Evolutionary conservation across 2,888 invertebrate species (phyloP).

Genomic region (Cataglyphis altisquamis): DNA sequence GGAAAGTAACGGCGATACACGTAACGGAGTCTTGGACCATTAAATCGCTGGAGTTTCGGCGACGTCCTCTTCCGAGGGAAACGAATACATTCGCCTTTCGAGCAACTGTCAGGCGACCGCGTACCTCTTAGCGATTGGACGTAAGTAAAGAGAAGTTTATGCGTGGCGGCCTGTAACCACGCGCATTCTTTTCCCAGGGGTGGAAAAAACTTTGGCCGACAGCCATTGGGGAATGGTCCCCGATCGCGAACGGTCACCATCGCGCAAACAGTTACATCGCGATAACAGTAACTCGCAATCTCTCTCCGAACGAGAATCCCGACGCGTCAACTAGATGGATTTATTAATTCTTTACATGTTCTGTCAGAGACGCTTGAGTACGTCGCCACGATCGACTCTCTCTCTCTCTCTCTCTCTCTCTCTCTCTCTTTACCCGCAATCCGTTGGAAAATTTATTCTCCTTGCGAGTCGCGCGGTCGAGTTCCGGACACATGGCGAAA

Average conservation of each 20-base stretch:
- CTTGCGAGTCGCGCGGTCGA: constrained; percentile 20
- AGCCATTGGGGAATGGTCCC: constrained; percentile 38
- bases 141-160: constrained; percentile 67
- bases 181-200: constrained; percentile 25
- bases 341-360: constrained; percentile 29
- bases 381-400: background rate
- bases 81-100: constrained; percentile 41
- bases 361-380: background rate
- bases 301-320: background rate
- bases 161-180: constrained; percentile 61
- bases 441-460: constrained; percentile 46
- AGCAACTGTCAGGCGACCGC: constrained; percentile 52
- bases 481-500: constrained; percentile 41
- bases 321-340: background rate
- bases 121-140: constrained; percentile 56
- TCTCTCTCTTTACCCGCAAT: background rate
- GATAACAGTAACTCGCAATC: background rate
- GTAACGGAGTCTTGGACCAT: constrained; percentile 54
- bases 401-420: background rate
- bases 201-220: constrained; percentile 49
- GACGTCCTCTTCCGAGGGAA: constrained; percentile 54
- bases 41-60: constrained; percentile 60
- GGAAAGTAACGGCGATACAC: constrained; percentile 39
- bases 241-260: background rate
- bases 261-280: background rate